Conservation (phyloP, 2,888 invertebrate genomes). For the Xanthostigma xanthostigma region DNA sequence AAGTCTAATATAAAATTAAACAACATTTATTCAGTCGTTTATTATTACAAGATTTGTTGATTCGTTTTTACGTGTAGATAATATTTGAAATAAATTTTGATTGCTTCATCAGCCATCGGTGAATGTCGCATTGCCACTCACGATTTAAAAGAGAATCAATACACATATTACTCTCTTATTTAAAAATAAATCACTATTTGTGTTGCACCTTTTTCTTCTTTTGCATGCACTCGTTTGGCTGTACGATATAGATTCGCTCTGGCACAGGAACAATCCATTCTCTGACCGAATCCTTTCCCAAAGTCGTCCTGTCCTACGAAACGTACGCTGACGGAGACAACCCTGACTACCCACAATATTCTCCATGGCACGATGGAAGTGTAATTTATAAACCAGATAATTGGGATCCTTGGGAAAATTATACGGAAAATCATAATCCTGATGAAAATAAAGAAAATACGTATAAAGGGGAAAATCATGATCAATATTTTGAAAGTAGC, state of each 20-base stretch:
- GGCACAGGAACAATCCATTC: too few species aligned
- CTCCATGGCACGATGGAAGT: not conserved
- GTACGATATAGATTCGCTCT: not conserved
- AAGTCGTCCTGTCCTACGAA: not conserved
- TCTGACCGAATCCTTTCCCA: slow-evolving; percentile 5
- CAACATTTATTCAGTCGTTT: not conserved
- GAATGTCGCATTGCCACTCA: not conserved
- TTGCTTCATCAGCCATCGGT: not conserved
- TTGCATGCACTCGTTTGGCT: slow-evolving; percentile 6
- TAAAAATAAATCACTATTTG: slow-evolving; percentile 2
- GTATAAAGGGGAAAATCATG: slow-evolving; percentile 1
- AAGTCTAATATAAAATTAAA: too few species aligned
- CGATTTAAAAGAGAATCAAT: too few species aligned
- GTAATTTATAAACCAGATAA: slow-evolving; percentile 20
- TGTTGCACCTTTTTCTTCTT: slow-evolving; percentile 6
- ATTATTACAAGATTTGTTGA: not conserved
- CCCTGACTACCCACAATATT: slow-evolving; percentile 19
- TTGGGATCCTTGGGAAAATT: slow-evolving; percentile 64
- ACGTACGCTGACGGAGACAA: slow-evolving; percentile 7
- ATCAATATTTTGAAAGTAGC: not conserved
- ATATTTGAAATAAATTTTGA: not conserved
- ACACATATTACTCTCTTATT: not conserved
- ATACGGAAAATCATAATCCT: slow-evolving; percentile 17
- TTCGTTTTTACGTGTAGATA: not conserved
- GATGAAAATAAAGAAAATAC: slow-evolving; percentile 26